Conservation (phyloP, 30 jellyfish, hydroid and myxozoan species). For the Sanderia malayensis region DNA sequence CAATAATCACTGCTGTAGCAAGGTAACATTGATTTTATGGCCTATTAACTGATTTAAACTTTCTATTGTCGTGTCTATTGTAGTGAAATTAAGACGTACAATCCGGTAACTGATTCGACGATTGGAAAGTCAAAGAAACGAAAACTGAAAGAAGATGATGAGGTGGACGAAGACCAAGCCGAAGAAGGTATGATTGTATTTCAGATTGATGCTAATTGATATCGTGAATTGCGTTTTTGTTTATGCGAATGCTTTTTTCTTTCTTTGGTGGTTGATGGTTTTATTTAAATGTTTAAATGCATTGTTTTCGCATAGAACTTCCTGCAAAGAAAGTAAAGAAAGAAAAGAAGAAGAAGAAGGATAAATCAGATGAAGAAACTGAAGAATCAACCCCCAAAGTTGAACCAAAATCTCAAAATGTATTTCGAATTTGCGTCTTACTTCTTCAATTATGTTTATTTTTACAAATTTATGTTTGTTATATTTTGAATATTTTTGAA, state of each 20-base stretch:
- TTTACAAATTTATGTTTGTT: not conserved
- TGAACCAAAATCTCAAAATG: not conserved
- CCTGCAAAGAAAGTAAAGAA: slow-evolving; percentile 73
- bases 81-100: slow-evolving; percentile 65
- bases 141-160: too few species aligned
- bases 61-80: not conserved
- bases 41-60: too few species aligned
- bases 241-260: not conserved
- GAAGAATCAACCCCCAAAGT: slow-evolving; percentile 2
- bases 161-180: too few species aligned
- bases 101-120: slow-evolving; percentile 75
- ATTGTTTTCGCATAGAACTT: slow-evolving; percentile 23
- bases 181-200: too few species aligned
- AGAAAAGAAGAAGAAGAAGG: slow-evolving; percentile 63
- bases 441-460: not conserved
- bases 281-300: not conserved
- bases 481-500: not conserved
- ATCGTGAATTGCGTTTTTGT: not conserved
- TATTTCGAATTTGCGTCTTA: not conserved
- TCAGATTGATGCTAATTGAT: too few species aligned
- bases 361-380: slow-evolving; percentile 37
- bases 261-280: not conserved
- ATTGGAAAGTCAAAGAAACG: slow-evolving; percentile 66
- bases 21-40: too few species aligned
- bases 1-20: too few species aligned